Evolutionary conservation across 2,797 vertebrate species (phyloP), one percentile per base, ranked within the genome.

Genomic region (Hylomyscus alleni): DNA sequence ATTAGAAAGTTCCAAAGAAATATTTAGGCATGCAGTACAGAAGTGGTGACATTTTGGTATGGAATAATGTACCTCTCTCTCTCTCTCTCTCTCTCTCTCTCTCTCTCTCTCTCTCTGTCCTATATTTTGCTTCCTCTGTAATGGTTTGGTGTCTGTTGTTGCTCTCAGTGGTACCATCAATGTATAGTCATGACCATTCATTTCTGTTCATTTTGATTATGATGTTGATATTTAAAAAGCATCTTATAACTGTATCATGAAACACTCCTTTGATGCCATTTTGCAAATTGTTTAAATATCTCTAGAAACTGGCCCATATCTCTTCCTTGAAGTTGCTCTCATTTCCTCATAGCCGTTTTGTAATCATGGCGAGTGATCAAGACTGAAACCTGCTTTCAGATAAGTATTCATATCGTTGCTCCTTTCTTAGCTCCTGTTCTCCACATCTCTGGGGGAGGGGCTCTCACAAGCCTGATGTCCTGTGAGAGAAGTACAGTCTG

Each of bases 291-390:
- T 76, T 60, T 11, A 31, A 75, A 6, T 93, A 89, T 89, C 26
- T 87, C 47, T 67, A 34, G 72, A 50, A 91, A n/a, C 65, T 58
- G 17, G 44, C 8, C 13, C 69, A 10, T 56, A 52, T 72, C 11
- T 75, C 20, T 62, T 93, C 17, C 80, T 75, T 78, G 26, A 82
- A 24, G 12, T 34, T 60, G 1, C 15, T 44, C 14, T 90, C 2
- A 73, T 93, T 73, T 93, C 52, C n/a, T 56, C 62, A n/a, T 24
- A 52, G 56, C 24, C 62, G 26, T 52, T n/a, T 81, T 65, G 1
- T 93, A 24, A 81, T 78, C 67, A 80, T 88, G 13, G 2, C 13
- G 4, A 76, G 2, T 72, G 92, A 94, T 97, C 50, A 78, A 90
- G 37, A 78, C 26, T 58, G 29, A n/a, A 75, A 83, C 72, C 37